A percentile compares a stretch with the other conserved stretches of the same genome.
These are phyloP conservation scores for Drosophila nigrodunni DNA, from an alignment of 1,140 invertebrate species.

Conservation along the genomic window DNA sequence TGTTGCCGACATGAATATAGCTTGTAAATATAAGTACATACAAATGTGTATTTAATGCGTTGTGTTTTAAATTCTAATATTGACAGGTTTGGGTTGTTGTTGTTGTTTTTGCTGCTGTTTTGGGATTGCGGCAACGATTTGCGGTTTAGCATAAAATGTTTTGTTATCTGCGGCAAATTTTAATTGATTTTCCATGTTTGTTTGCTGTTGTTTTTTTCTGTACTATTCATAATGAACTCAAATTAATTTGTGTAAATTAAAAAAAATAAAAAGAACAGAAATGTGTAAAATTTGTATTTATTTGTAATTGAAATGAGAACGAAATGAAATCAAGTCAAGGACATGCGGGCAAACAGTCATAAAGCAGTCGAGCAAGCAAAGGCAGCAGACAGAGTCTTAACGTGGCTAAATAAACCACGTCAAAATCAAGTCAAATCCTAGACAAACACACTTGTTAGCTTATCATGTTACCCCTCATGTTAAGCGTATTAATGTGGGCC, in stretches of 20 bases:
- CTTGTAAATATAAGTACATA: constrained; percentile 48
- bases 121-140: constrained; percentile 64
- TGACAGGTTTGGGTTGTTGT: constrained; percentile 45
- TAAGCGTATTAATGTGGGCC: constrained; percentile 73
- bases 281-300: not conserved
- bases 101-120: constrained; percentile 43
- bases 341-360: constrained; percentile 29
- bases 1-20: constrained; percentile 14
- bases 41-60: constrained; percentile 39
- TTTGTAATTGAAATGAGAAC: constrained; percentile 5
- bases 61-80: constrained; percentile 54
- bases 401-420: constrained; percentile 50
- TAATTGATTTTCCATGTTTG: constrained; percentile 78
- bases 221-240: constrained; percentile 63
- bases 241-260: constrained; percentile 55
- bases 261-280: constrained; percentile 23
- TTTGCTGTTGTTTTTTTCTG: constrained; percentile 3
- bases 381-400: not conserved
- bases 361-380: constrained; percentile 13
- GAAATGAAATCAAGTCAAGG: constrained; percentile 48
- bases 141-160: constrained; percentile 65
- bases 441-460: constrained; percentile 81
- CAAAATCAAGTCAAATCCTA: constrained; percentile 76
- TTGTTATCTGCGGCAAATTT: constrained; percentile 62
- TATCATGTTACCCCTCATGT: constrained; percentile 79